Base-by-base conservation (phyloP, 2,113 vertebrate species). In the Suncus etruscus region DNA sequence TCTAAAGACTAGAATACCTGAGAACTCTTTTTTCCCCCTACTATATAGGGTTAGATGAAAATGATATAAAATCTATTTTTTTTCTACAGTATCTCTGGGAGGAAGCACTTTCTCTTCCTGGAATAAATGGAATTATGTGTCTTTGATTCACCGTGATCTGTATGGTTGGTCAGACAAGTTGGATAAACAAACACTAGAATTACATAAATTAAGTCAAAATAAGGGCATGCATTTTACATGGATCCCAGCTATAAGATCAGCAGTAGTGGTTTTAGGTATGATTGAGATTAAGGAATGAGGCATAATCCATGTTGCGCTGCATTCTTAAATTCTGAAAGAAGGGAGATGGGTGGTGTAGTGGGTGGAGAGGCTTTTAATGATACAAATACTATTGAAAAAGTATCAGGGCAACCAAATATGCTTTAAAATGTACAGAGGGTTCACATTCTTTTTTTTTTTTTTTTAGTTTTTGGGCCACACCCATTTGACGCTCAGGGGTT, bases 71-170 rank as follows among this genome's bases (percentile, higher is more conserved):
- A 58, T 54, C 31, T n/a, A 79, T 45, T 31, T 83, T 3, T 70
- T 58, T 91, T 31, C 29, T 29, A 66, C 2, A 47, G 78, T 29
- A 85, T 83, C 65, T 85, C 63, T 0, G 6, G 61, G 70, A 90
- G 69, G 91, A 92, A 92, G 80, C 68, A 89, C 83, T 95, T 83
- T 81, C 87, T 95, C 90, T 93, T 94, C 69, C 68, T 81, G 95
- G 87, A 76, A 86, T 93, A 91, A 94, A 88, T 83, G 69, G 86
- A 93, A 95, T 80, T 65, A 90, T 85, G 29, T 90, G 86, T 94
- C 93, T 95, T 15, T 87, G 91, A 78, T 72, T 94, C 86, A 68
- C 83, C 70, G 65, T 90, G 95, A 95, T 95, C 92, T 94, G 89
- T 90, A 86, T 39, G n/a, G 83, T 75, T 81, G 86, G 66, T 39